Evolutionary conservation across 1,140 invertebrate genomes (phyloP), one percentile per base, ranked within the genome.

Genomic region (Cotesia chilonis): DNA sequence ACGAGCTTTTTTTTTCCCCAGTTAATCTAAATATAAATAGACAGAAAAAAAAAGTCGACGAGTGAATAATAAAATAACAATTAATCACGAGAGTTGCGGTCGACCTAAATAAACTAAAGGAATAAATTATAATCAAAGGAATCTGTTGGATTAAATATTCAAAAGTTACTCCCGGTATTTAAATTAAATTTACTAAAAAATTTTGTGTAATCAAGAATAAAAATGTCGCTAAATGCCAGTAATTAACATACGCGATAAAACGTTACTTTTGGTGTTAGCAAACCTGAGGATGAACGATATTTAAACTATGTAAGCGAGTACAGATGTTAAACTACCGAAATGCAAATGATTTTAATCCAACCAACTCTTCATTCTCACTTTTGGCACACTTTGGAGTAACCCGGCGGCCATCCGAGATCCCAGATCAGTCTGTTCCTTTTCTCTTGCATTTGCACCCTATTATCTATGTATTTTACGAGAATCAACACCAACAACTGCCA

Each of bases 311-410:
- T 47, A 51, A 36, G n/a, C 12, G 41, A 70, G n/a, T 47, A 57
- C 59, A 68, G 69, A 73, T 73, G 59, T 51, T 47, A 51, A 63
- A 70, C n/a, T 52, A 59, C 28, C 20, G 28, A 73, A 73, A 73
- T 73, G 72, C 51, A 73, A 65, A 73, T 65, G n/a, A 57, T 68
- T 64, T 68, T 73, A 73, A 73, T 73, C 47, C 66, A n/a, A 28
- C 10, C 20, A n/a, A 28, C 35, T 35, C 38, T 47, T 14, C n/a
- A 12, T 47, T 60, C 55, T 7, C 59, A 6, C 55, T 61, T 57
- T 60, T 28, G 36, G 28, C 10, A 6, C 2, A 10, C 10, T 9
- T 10, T 47, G 6, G 5, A 47, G 4, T 7, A 47, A 47, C 4
- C 41, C 41, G 5, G 5, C 0, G 41, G 41, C 41, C 41, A 47